These are phyloP conservation scores for Cactoblastis cactorum DNA, from an alignment of 2,888 invertebrate species.

Conservation along the genomic window DNA sequence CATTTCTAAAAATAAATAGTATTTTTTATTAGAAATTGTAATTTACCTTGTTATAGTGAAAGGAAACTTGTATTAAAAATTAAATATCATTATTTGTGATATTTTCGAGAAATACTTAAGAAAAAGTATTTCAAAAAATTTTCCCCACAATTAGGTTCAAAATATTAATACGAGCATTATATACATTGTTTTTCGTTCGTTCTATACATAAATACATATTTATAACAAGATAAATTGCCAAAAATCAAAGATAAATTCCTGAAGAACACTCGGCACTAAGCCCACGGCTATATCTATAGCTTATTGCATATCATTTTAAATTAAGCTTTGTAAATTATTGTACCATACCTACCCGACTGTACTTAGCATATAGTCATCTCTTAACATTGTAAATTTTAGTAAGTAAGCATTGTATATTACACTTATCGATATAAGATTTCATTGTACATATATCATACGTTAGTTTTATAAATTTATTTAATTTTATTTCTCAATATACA, in stretches of 20 bases:
- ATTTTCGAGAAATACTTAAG: neutral
- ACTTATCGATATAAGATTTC: conserved; percentile 63
- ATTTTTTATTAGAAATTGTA: conserved; percentile 2
- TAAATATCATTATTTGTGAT: conserved; percentile 6
- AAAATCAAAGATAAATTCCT: conserved; percentile 13
- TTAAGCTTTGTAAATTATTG: conserved; percentile 77
- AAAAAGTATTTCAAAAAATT: too few species aligned
- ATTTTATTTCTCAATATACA: conserved; percentile 14
- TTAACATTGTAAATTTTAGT: conserved; percentile 42
- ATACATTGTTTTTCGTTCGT: too few species aligned
- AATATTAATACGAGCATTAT: too few species aligned
- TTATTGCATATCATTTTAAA: conserved; percentile 76
- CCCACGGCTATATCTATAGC: conserved; percentile 50
- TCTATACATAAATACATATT: neutral
- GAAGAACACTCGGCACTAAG: neutral
- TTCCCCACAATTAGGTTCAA: too few species aligned
- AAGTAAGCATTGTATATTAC: conserved; percentile 50
- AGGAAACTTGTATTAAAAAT: neutral
- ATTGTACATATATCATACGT: conserved; percentile 57
- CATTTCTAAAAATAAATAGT: conserved; percentile 11
- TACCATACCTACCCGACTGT: conserved; percentile 69
- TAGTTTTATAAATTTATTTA: conserved; percentile 25
- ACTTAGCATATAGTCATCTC: conserved; percentile 54
- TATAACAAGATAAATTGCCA: conserved; percentile 25
- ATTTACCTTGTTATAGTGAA: conserved; percentile 19